These are phyloP conservation scores for Amblyraja radiata DNA, from an alignment of 2,797 vertebrate species.

Conservation along the genomic window DNA sequence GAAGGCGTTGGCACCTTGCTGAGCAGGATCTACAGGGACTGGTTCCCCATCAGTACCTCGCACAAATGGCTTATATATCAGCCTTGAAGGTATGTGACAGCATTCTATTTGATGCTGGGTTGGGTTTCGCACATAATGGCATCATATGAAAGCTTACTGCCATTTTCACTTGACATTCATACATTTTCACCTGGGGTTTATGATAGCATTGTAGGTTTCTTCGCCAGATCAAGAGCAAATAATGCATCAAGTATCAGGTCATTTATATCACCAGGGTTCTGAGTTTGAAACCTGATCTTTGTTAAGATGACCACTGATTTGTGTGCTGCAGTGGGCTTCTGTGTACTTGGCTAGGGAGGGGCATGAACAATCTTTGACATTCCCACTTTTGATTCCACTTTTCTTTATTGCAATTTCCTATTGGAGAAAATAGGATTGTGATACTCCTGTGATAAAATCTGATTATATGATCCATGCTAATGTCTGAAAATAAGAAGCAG, in stretches of 20 bases:
- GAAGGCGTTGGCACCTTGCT: neutral
- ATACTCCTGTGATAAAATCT: neutral
- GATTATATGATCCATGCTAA: neutral
- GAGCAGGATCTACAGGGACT: neutral
- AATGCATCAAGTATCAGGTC: neutral
- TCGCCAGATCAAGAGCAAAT: neutral
- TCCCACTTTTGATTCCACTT: neutral
- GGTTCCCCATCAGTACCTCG: constrained; percentile 10
- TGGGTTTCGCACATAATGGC: neutral
- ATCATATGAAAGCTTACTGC: neutral
- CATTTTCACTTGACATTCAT: neutral
- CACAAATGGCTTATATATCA: constrained; percentile 6
- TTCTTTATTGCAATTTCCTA: neutral
- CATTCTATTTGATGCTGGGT: neutral
- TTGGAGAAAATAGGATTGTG: neutral
- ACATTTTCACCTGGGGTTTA: neutral
- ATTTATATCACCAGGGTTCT: neutral
- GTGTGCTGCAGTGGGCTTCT: constrained; percentile 3
- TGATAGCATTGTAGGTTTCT: neutral
- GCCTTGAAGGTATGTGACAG: neutral
- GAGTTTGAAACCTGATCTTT: neutral
- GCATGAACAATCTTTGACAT: neutral
- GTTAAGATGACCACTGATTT: neutral
- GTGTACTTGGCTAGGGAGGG: neutral
- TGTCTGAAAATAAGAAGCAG: neutral